These are phyloP conservation scores for Drosophila mulleri DNA, from an alignment of 2,888 invertebrate species.

Conservation along the genomic window DNA sequence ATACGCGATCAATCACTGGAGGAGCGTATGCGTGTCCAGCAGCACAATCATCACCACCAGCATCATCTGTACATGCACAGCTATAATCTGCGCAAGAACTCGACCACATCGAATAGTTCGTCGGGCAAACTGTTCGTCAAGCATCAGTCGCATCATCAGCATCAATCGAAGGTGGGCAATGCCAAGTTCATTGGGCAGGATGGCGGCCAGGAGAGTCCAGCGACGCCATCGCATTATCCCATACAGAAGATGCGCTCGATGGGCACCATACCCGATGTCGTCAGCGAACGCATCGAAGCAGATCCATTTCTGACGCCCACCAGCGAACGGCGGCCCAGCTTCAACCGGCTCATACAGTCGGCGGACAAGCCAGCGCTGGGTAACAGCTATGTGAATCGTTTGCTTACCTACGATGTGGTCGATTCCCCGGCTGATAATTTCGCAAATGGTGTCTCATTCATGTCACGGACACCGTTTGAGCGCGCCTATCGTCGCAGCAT, in stretches of 20 bases:
- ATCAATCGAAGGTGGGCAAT: slow-evolving; percentile 82
- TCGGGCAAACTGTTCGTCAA: slow-evolving; percentile 81
- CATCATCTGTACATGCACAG: slow-evolving; percentile 47
- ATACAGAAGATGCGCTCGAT: slow-evolving; percentile 85
- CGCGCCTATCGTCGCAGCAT: slow-evolving; percentile 84
- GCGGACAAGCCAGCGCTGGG: slow-evolving; percentile 69
- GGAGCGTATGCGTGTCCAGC: slow-evolving; percentile 77
- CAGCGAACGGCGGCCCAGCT: slow-evolving; percentile 79
- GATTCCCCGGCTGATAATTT: slow-evolving; percentile 70
- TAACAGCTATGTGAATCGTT: slow-evolving; percentile 57
- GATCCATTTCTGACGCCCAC: slow-evolving; percentile 85
- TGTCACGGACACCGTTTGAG: slow-evolving; percentile 85
- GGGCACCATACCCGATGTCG: slow-evolving; percentile 84
- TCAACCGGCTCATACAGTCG: slow-evolving; percentile 75
- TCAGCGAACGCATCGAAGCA: slow-evolving; percentile 82
- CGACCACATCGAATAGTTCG: slow-evolving; percentile 71
- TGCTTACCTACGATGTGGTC: slow-evolving; percentile 75
- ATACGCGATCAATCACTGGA: slow-evolving; percentile 79
- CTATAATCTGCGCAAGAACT: slow-evolving; percentile 71
- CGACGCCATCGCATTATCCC: slow-evolving; percentile 74
- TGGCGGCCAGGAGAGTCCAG: slow-evolving; percentile 62
- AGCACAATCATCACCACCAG: slow-evolving; percentile 41
- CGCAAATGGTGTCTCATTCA: slow-evolving; percentile 71
- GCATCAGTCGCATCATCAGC: slow-evolving; percentile 55
- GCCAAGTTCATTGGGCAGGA: slow-evolving; percentile 85